phyloP scores from a whole-genome alignment of 2,113 vertebrate species.

The Smithornis capensis region DNA sequence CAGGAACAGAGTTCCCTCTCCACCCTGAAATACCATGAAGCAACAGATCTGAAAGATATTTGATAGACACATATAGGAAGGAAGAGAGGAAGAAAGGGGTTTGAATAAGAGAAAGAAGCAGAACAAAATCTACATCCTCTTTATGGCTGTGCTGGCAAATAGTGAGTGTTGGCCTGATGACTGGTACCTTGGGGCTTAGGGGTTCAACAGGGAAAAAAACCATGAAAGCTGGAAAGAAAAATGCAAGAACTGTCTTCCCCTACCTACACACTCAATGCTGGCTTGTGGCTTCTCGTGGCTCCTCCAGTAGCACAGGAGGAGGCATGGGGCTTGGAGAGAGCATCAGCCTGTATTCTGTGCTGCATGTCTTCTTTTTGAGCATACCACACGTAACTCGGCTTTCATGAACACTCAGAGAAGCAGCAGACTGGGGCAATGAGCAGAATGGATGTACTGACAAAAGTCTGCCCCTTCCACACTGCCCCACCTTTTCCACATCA shows the following conservation, averaged over 20 bases:
- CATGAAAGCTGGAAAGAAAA: not conserved
- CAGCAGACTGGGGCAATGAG: not conserved
- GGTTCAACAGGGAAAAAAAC: not conserved
- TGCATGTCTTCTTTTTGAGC: not conserved
- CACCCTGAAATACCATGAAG: not conserved
- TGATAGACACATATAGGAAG: not conserved
- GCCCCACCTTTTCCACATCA: not conserved
- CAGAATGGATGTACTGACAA: not conserved
- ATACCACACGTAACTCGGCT: accelerated
- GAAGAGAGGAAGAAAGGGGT: not conserved
- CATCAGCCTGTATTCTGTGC: not conserved
- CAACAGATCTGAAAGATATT: not conserved
- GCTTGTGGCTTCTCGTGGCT: not conserved
- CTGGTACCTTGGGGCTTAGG: not conserved
- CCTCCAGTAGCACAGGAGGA: not conserved
- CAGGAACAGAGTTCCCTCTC: not conserved
- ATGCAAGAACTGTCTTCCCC: not conserved
- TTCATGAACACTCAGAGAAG: not conserved
- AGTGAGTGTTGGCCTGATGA: not conserved
- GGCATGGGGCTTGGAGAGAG: not conserved
- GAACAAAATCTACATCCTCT: not conserved
- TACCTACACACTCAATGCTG: not conserved
- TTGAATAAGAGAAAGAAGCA: not conserved
- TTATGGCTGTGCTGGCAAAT: not conserved
- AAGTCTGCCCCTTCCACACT: not conserved